Conservation (phyloP, 1,140 invertebrate genomes). For the Drosophila serrata region DNA sequence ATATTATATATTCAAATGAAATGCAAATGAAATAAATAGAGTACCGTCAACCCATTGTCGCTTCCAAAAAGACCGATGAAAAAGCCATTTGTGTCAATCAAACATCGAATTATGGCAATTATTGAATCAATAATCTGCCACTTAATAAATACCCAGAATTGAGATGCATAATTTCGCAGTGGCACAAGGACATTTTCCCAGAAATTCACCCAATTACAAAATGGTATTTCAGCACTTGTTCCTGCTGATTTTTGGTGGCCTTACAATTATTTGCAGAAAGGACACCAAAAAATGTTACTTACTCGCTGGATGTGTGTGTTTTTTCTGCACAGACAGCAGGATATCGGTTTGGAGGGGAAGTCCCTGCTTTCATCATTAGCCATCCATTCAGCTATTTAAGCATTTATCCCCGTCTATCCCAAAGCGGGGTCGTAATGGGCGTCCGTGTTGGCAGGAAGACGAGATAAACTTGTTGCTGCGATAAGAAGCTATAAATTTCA, state of each 20-base stretch:
- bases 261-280: conserved; percentile 31
- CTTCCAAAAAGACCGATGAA: too few species aligned
- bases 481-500: conserved; percentile 80
- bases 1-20: background rate
- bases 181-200: too few species aligned
- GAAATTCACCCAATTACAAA: conserved; percentile 19
- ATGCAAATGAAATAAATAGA: conserved; percentile 1
- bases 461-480: conserved; percentile 81
- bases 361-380: conserved; percentile 10
- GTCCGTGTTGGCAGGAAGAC: conserved; percentile 74
- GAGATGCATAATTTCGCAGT: too few species aligned
- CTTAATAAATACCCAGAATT: conserved; percentile 2
- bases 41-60: background rate
- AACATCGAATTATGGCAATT: conserved; percentile 7
- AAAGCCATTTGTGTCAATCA: conserved; percentile 1
- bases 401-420: conserved; percentile 22
- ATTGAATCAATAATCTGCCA: background rate
- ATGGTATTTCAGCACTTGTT: conserved; percentile 1
- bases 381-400: conserved; percentile 21
- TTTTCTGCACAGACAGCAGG: conserved; percentile 37
- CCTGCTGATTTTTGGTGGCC: conserved; percentile 7
- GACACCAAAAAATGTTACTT: too few species aligned
- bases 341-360: conserved; percentile 25
- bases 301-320: background rate
- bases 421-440: conserved; percentile 66